phyloP scores from a whole-genome alignment of 64 coral and sea anemone species.

The Stichodactyla mertensii region DNA sequence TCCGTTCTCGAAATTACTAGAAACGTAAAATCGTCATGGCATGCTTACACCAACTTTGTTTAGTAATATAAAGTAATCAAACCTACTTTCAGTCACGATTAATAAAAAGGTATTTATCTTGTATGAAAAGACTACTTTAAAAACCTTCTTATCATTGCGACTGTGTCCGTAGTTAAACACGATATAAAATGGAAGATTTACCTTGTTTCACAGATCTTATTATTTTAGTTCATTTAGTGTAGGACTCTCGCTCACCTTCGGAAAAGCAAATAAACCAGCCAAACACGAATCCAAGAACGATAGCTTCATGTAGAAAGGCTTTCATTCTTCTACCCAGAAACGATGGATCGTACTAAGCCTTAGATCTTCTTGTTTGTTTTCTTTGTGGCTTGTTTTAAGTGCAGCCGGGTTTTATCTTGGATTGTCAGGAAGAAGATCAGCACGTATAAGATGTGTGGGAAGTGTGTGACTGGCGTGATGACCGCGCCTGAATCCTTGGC shows the following conservation, averaged over 20 bases:
- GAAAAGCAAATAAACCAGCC: not conserved
- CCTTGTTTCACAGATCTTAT: not conserved
- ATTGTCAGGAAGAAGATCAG: not conserved
- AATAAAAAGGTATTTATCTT: no score
- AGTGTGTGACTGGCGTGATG: conserved; percentile 10
- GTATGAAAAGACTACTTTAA: no score
- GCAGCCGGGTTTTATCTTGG: not conserved
- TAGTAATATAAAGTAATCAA: no score
- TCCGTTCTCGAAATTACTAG: no score
- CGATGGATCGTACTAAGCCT: not conserved
- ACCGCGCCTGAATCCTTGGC: not conserved
- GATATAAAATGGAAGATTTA: not conserved
- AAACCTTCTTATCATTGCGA: no score
- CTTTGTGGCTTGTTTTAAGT: not conserved
- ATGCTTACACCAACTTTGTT: no score
- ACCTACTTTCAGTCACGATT: no score
- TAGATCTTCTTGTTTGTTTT: not conserved
- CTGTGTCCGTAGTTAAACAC: not conserved
- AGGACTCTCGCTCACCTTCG: not conserved
- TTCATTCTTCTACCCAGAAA: not conserved
- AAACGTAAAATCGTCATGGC: no score
- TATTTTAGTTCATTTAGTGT: not conserved
- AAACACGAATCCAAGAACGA: not conserved
- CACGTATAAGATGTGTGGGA: not conserved
- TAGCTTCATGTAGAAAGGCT: not conserved